phyloP scores from a whole-genome alignment of 2,113 vertebrate genomes.

The Tichodroma muraria region DNA sequence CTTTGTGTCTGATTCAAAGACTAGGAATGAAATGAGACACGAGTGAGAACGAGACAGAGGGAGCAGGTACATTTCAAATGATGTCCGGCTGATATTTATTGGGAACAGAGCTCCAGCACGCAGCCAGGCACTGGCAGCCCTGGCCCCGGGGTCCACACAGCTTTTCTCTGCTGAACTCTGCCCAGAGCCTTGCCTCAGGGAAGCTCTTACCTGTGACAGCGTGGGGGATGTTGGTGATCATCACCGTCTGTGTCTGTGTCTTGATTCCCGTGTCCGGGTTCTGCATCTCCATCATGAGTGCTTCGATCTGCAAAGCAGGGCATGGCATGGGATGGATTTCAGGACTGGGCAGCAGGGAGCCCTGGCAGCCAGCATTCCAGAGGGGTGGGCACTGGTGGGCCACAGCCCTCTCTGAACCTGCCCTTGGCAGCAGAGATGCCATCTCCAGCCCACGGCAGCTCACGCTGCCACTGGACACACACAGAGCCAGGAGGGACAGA shows the following conservation, averaged over 20 bases:
- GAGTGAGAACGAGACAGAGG: background rate
- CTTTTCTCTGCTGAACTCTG: background rate
- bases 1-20: background rate
- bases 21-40: background rate
- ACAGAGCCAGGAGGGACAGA: background rate
- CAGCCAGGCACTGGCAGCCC: background rate
- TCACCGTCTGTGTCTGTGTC: slow-evolving; percentile 84
- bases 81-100: background rate
- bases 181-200: fast-evolving
- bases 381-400: too few species aligned
- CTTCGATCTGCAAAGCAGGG: slow-evolving; percentile 78
- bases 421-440: background rate
- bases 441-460: background rate
- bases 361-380: background rate
- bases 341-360: background rate
- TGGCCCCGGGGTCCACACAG: background rate
- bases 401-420: background rate
- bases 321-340: background rate
- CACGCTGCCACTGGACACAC: background rate
- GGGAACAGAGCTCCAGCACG: background rate
- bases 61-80: background rate
- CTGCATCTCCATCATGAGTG: slow-evolving; percentile 92
- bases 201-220: slow-evolving; percentile 83
- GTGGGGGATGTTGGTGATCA: slow-evolving; percentile 84
- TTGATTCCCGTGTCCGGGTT: slow-evolving; percentile 82